Evolutionary conservation across 2,797 vertebrate species (phyloP).

Genomic region (Clarias fuscus): DNA sequence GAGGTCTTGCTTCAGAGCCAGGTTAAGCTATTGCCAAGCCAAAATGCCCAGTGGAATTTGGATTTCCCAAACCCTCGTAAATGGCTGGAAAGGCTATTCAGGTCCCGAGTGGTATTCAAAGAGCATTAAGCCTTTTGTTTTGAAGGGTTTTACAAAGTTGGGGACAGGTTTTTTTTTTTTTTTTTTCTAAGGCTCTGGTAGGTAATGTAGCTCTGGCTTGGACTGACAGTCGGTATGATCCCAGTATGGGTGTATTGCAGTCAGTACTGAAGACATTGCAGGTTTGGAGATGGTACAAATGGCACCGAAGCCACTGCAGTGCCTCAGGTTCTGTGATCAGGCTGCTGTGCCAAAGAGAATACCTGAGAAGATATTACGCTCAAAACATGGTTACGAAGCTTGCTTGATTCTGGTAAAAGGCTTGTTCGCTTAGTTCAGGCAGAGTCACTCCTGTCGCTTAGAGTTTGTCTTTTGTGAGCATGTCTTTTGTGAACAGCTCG

Average conservation of each 20-base stretch:
- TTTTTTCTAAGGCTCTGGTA: neutral
- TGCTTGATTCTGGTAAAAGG: neutral
- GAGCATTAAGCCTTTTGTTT: constrained; percentile 12
- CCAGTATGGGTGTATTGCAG: neutral
- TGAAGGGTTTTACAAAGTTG: neutral
- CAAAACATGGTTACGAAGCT: neutral
- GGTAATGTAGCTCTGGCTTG: neutral
- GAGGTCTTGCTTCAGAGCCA: constrained; percentile 14
- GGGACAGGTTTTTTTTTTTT: neutral
- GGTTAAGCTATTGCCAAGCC: constrained; percentile 13
- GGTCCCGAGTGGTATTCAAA: constrained; percentile 3
- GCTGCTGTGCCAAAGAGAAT: neutral
- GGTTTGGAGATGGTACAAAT: neutral
- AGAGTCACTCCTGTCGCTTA: neutral
- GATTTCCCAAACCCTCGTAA: constrained; percentile 9
- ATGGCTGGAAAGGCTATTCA: constrained; percentile 5
- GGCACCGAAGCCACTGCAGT: neutral
- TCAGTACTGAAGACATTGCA: neutral
- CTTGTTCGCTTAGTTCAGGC: neutral
- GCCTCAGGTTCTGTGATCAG: neutral
- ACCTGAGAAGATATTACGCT: neutral
- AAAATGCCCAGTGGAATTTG: constrained; percentile 14
- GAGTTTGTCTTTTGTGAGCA: neutral
- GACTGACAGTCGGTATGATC: constrained; percentile 1
- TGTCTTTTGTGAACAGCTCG: neutral